Evolutionary conservation across 2,797 vertebrate genomes (phyloP).

Genomic region (Artibeus jamaicensis): DNA sequence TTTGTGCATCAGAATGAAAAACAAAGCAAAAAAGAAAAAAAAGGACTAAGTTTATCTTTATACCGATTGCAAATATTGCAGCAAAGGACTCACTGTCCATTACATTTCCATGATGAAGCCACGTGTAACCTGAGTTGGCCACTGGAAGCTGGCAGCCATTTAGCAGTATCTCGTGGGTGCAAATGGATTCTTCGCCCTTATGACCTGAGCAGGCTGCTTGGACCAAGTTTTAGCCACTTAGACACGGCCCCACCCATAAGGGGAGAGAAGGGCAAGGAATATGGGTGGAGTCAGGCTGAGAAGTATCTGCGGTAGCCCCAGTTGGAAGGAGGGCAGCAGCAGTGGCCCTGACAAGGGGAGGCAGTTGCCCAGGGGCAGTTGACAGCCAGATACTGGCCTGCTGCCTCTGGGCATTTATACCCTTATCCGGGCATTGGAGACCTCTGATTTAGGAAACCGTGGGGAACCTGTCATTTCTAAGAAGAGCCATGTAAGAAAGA

Average conservation of each 20-base stretch:
- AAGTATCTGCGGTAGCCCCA: neutral
- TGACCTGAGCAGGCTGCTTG: neutral
- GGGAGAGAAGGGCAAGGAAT: neutral
- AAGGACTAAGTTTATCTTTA: slow-evolving; percentile 34
- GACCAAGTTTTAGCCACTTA: neutral
- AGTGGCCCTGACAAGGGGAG: neutral
- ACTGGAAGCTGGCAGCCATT: neutral
- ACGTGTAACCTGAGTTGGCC: neutral
- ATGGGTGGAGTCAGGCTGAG: neutral
- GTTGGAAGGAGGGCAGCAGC: neutral
- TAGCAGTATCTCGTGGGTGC: neutral
- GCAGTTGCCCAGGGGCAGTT: neutral
- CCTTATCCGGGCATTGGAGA: neutral
- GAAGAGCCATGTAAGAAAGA: neutral
- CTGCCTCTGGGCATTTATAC: neutral
- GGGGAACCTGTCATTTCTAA: neutral
- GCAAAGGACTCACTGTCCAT: neutral
- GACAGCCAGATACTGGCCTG: neutral
- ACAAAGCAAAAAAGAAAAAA: slow-evolving; percentile 50
- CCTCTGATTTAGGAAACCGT: neutral
- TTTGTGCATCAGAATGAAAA: slow-evolving; percentile 51
- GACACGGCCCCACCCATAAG: neutral
- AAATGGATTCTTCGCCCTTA: neutral
- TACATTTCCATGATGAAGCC: neutral
- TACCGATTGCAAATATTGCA: slow-evolving; percentile 37